phyloP scores from a whole-genome alignment of 2,797 vertebrate genomes.

The Smutsia gigantea region DNA sequence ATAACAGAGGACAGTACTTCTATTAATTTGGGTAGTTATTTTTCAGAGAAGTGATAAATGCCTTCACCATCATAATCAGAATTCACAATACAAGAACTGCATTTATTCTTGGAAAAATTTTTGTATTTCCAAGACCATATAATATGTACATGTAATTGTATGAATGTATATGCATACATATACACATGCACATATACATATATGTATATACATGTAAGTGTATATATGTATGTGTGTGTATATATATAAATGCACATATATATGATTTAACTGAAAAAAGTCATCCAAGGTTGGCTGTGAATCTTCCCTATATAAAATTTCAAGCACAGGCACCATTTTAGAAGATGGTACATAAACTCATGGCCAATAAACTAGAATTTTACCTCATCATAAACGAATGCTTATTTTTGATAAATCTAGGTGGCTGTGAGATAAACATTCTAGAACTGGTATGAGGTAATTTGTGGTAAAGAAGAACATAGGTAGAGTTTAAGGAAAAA shows the following conservation, averaged over 20 bases:
- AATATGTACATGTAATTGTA: background rate
- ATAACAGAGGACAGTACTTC: background rate
- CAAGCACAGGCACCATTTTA: background rate
- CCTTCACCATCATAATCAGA: background rate
- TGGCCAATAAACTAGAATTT: background rate
- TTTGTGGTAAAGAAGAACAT: background rate
- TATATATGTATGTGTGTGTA: background rate
- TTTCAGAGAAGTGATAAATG: background rate
- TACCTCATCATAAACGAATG: background rate
- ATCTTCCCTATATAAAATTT: background rate
- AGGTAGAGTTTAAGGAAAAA: constrained; percentile 13
- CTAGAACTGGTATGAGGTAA: background rate
- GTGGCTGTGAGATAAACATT: background rate
- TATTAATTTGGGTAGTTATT: background rate
- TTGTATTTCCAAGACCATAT: background rate
- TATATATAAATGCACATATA: background rate
- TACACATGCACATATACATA: background rate
- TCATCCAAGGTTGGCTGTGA: background rate
- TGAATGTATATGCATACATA: background rate
- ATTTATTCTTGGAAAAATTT: background rate
- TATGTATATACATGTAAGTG: background rate
- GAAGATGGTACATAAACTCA: constrained; percentile 1
- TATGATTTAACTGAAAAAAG: background rate
- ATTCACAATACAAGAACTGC: background rate
- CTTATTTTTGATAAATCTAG: background rate